Conservation (phyloP, 2,113 vertebrate species). For the Columba janthina region DNA sequence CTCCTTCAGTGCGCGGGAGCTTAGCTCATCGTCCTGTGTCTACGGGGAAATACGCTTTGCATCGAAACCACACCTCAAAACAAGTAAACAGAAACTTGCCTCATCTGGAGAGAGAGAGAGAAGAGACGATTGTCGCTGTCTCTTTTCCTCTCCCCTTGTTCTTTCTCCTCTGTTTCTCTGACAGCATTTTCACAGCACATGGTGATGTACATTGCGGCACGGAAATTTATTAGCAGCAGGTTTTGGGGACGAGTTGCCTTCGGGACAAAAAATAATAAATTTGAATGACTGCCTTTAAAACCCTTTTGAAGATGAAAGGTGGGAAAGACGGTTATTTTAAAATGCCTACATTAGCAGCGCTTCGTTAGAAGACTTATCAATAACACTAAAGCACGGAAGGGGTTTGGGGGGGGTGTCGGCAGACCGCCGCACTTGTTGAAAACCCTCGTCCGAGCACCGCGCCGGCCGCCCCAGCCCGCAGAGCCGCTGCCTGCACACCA, state of each 20-base stretch:
- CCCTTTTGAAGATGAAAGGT: constrained; percentile 23
- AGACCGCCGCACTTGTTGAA: not conserved
- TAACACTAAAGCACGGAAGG: not conserved
- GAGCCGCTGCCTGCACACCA: not conserved
- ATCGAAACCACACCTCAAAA: constrained; percentile 13
- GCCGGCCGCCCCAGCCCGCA: not conserved
- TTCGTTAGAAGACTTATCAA: constrained; percentile 19
- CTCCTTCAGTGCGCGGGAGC: not conserved
- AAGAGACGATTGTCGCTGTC: too few species aligned
- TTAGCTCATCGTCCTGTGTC: not conserved
- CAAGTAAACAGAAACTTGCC: constrained; percentile 41
- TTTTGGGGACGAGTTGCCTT: not conserved
- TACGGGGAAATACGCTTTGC: not conserved
- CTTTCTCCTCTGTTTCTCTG: not conserved
- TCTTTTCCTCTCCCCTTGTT: not conserved
- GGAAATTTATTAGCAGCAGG: not conserved
- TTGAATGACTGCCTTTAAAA: not conserved
- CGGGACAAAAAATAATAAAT: constrained; percentile 25
- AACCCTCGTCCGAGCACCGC: not conserved
- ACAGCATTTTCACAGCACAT: not conserved
- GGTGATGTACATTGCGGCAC: not conserved
- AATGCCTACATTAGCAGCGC: not conserved
- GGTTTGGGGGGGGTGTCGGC: not conserved
- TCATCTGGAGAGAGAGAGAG: not conserved
- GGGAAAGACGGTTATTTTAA: not conserved